Evolutionary conservation across 2,797 vertebrate genomes (phyloP), one percentile per base, ranked within the genome.

Genomic region (Ispidina lecontei): DNA sequence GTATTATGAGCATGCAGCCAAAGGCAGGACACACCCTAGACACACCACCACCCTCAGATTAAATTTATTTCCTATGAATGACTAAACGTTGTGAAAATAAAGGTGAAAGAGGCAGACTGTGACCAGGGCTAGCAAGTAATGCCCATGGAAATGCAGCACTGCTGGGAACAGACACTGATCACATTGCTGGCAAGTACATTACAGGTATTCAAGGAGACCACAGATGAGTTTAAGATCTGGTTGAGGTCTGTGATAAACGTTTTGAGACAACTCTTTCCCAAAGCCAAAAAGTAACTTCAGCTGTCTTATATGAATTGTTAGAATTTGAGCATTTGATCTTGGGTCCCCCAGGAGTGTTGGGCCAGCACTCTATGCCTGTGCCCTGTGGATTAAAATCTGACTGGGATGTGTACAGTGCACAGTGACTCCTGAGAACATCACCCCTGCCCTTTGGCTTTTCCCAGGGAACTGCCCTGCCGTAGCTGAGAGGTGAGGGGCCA

Each of bases 1-100:
- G 2, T 49, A 47, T 41, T 0, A 2, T 62, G 39, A 59, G 13
- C 2, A 1, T 59, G 58, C 25, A 55, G 52, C 16, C 4, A 11
- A 80, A 94, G 63, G 1, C 1, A 1, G 47, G 22, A 26, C 3
- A 2, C 4, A 3, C 56, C 80, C 25, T 51, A 41, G 41, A 37
- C 55, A 15, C 25, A 25, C 14, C 9, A 19, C 16, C 23, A 37
- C 16, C 8, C 26, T 65, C 20, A 80, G 43, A 70, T 84, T 70
- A 58, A 85, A 46, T 5, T 75, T 75, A 31, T 4, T 80, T 77
- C 10, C 12, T 49, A 7, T 68, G 74, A 60, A 70, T 14, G 52
- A 60, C 55, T 47, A 39, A 70, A 55, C 5, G 35, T 68, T 41
- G 35, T 46, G 43, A 73, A 84, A 70, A n/a, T 28, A 44, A 75